phyloP scores from a whole-genome alignment of 1,140 invertebrate species.

The Plodia interpunctella region DNA sequence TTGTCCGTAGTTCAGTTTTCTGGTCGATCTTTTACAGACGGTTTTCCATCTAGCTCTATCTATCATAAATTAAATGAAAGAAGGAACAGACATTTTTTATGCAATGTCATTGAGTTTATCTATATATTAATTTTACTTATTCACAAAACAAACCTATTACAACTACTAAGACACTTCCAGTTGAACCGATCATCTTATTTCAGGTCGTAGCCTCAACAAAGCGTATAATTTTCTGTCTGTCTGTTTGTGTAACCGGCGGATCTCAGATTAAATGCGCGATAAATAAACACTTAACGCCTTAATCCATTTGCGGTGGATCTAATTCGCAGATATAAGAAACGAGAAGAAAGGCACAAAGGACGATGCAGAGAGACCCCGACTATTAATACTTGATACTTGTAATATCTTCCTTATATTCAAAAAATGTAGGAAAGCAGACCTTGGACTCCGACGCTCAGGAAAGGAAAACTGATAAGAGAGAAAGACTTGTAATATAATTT shows the following conservation, averaged over 20 bases:
- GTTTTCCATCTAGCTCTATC: too few relatives aligned
- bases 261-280: constrained; percentile 52
- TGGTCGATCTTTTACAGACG: too few relatives aligned
- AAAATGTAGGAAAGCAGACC: not conserved
- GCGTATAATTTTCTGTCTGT: constrained; percentile 54
- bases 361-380: not conserved
- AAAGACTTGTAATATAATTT: too few relatives aligned
- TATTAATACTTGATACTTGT: constrained; percentile 15
- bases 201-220: constrained; percentile 31
- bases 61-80: too few relatives aligned
- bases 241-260: constrained; percentile 48
- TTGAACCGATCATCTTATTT: constrained; percentile 5
- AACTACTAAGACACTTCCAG: too few relatives aligned
- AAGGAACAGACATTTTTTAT: too few relatives aligned
- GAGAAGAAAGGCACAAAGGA: constrained; percentile 32
- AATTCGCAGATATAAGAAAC: constrained; percentile 35
- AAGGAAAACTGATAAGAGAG: too few relatives aligned
- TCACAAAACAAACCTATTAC: too few relatives aligned
- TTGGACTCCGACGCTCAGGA: too few relatives aligned
- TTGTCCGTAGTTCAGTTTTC: too few relatives aligned
- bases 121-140: too few relatives aligned
- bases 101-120: too few relatives aligned
- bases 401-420: not conserved
- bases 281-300: constrained; percentile 55
- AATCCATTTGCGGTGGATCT: constrained; percentile 49